These are phyloP conservation scores for Lacanobia wlatinum DNA, from an alignment of 2,888 invertebrate genomes.

Conservation along the genomic window DNA sequence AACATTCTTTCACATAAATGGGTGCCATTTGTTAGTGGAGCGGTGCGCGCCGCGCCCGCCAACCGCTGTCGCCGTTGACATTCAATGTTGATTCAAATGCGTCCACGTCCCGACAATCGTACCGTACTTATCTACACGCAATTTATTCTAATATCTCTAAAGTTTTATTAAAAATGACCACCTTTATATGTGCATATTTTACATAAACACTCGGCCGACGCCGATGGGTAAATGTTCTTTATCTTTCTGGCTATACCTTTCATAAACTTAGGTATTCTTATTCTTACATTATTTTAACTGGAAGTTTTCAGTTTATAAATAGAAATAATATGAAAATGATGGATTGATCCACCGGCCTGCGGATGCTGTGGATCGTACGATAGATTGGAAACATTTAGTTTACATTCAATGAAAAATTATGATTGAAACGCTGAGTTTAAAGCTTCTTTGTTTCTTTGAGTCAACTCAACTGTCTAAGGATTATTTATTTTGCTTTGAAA, in stretches of 20 bases:
- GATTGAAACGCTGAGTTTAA: conserved; percentile 57
- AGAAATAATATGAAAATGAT: conserved; percentile 55
- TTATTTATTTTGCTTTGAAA: conserved; percentile 61
- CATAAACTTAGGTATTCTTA: conserved; percentile 13
- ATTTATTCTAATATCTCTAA: conserved; percentile 62
- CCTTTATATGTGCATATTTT: conserved; percentile 12
- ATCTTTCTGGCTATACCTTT: conserved; percentile 15
- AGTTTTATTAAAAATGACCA: conserved; percentile 44
- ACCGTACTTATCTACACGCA: conserved; percentile 63
- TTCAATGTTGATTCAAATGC: conserved; percentile 69
- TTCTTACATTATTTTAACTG: conserved; percentile 27
- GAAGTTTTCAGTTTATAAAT: conserved; percentile 49
- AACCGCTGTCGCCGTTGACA: conserved; percentile 65
- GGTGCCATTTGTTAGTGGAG: conserved; percentile 66
- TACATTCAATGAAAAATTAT: conserved; percentile 59
- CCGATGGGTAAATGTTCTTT: conserved; percentile 13
- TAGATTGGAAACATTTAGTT: conserved; percentile 50
- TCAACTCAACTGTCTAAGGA: conserved; percentile 48
- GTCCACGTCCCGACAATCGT: conserved; percentile 62
- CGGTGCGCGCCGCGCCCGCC: conserved; percentile 37
- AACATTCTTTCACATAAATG: conserved; percentile 70
- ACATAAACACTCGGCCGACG: conserved; percentile 15
- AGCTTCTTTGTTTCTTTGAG: conserved; percentile 60
- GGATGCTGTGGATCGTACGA: conserved; percentile 10
- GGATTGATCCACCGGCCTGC: conserved; percentile 38